A percentile compares a stretch with the other conserved stretches of the same genome.
Conservation (phyloP, 2,797 vertebrate species). For the Hemibagrus guttatus region DNA sequence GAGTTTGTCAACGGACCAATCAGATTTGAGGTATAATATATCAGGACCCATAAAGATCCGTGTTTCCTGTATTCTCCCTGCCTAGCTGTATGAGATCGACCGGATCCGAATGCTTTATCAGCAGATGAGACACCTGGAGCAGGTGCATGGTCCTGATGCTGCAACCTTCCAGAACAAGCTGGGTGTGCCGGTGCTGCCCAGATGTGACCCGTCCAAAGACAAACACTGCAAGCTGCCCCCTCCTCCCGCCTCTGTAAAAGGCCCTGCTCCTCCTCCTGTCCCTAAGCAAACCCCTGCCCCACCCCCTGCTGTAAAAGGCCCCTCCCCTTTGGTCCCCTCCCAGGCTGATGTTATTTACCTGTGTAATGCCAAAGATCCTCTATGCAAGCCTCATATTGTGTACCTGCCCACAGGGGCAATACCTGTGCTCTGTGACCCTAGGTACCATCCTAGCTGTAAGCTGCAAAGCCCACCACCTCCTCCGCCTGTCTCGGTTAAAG, state of each 20-base stretch:
- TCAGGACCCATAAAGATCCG: background rate
- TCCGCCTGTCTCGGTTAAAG: slow-evolving; percentile 48
- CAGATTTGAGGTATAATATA: background rate
- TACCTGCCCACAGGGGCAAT: slow-evolving; percentile 74
- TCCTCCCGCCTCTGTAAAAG: slow-evolving; percentile 61
- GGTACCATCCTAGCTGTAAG: slow-evolving; percentile 74
- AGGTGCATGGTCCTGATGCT: slow-evolving; percentile 75
- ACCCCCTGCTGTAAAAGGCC: slow-evolving; percentile 65
- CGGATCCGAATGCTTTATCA: slow-evolving; percentile 80
- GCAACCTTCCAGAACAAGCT: slow-evolving; percentile 76
- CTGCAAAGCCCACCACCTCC: slow-evolving; percentile 64
- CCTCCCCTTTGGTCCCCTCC: slow-evolving; percentile 53
- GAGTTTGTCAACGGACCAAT: background rate
- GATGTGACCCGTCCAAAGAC: slow-evolving; percentile 76
- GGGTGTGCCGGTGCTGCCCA: slow-evolving; percentile 62
- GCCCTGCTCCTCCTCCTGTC: slow-evolving; percentile 54
- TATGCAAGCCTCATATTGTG: slow-evolving; percentile 79
- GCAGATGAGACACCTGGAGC: slow-evolving; percentile 80
- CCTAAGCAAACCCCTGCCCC: background rate
- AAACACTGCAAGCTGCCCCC: slow-evolving; percentile 67
- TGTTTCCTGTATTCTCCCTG: background rate
- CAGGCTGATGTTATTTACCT: slow-evolving; percentile 75
- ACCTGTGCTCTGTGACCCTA: slow-evolving; percentile 79
- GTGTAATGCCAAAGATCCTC: slow-evolving; percentile 77
- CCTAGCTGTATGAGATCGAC: slow-evolving; percentile 81